Evolutionary conservation across 2,797 vertebrate species (phyloP).

Genomic region (Rallus crepitans): DNA sequence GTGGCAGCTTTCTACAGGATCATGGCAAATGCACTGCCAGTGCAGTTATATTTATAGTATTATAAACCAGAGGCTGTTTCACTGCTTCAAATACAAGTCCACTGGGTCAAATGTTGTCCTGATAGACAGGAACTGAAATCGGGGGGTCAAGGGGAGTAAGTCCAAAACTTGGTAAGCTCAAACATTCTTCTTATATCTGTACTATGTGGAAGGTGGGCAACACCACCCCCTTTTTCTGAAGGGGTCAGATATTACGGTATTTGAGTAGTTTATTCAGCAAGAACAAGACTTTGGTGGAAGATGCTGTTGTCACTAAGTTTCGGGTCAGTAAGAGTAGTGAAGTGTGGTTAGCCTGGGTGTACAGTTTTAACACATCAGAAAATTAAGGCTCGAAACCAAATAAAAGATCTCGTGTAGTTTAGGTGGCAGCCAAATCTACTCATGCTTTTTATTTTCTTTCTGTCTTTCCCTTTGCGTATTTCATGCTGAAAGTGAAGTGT

Average conservation of each 20-base stretch:
- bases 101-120: neutral
- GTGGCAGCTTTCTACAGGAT: neutral
- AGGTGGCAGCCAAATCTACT: neutral
- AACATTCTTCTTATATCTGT: neutral
- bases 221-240: neutral
- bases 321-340: neutral
- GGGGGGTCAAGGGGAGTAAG: neutral
- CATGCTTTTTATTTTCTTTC: neutral
- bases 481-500: no score
- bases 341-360: fast-evolving
- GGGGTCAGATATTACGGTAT: neutral
- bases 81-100: neutral
- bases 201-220: neutral
- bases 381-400: neutral
- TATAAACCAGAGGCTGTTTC: neutral
- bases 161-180: neutral
- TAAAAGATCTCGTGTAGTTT: neutral
- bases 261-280: neutral
- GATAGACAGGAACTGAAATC: neutral
- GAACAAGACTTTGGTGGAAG: neutral
- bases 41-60: neutral
- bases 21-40: neutral
- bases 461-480: neutral
- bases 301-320: neutral
- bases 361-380: neutral